Percentiles rank a stretch among this genome's conserved stretches.
Evolutionary conservation across 30 jellyfish, hydroid and myxozoan species (phyloP).

Genomic region (Aurelia coerulea): DNA sequence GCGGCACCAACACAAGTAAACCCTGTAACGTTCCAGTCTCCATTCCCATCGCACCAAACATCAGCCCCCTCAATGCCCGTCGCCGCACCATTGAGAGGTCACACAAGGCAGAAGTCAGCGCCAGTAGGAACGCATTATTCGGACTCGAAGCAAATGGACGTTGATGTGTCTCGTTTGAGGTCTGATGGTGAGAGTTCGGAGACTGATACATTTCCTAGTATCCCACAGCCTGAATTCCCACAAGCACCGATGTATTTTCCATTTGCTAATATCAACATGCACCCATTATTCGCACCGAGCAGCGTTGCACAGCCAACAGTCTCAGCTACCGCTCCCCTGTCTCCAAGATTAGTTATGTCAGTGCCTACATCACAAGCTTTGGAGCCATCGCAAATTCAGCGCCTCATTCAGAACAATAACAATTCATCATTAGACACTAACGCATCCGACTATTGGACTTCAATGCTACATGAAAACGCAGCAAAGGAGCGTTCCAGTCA

Average conservation of each 20-base stretch:
- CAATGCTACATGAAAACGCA: conserved; percentile 30
- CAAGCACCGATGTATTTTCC: conserved; percentile 52
- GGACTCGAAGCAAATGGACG: conserved; percentile 74
- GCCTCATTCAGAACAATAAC: conserved; percentile 31
- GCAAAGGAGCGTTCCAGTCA: conserved; percentile 21
- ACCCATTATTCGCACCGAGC: conserved; percentile 44
- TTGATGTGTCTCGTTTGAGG: conserved; percentile 54
- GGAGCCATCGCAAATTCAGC: conserved; percentile 35
- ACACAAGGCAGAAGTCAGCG: conserved; percentile 66
- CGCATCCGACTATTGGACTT: conserved; percentile 60
- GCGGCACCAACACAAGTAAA: conserved; percentile 45
- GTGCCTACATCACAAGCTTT: conserved; percentile 14
- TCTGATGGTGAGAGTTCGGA: conserved; percentile 16
- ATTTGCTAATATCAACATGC: conserved; percentile 56
- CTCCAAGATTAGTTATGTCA: conserved; percentile 29
- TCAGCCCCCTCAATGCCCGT: conserved; percentile 50
- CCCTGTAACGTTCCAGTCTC: conserved; percentile 52
- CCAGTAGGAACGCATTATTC: conserved; percentile 52
- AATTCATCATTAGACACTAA: conserved; percentile 42
- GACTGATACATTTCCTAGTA: conserved; percentile 22
- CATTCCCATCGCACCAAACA: conserved; percentile 48
- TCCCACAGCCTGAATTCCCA: conserved; percentile 53
- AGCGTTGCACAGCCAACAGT: conserved; percentile 50
- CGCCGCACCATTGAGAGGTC: conserved; percentile 25
- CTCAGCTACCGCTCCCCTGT: conserved; percentile 12